Conservation (phyloP, 1,140 invertebrate genomes). For the Hetaerina americana region DNA sequence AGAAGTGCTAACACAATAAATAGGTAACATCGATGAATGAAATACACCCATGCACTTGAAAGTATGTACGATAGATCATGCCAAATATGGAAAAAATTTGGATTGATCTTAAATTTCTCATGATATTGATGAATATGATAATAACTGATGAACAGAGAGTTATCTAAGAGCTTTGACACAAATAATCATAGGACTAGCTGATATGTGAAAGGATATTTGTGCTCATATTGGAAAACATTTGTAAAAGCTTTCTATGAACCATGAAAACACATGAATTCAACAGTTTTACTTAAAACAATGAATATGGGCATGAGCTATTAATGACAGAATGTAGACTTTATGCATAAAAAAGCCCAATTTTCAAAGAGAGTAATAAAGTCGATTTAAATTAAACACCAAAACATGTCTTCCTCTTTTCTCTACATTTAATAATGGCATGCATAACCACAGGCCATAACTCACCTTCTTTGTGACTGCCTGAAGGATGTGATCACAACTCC, state of each 20-base stretch:
- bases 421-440: background rate
- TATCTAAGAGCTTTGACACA: background rate
- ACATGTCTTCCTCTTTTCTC: background rate
- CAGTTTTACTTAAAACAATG: background rate
- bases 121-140: background rate
- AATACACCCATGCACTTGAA: background rate
- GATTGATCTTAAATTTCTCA: background rate
- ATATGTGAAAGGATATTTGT: background rate
- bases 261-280: background rate
- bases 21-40: background rate
- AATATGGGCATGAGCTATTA: background rate
- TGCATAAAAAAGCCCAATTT: background rate
- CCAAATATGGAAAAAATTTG: background rate
- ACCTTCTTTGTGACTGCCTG: constrained; percentile 78
- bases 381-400: constrained; percentile 10
- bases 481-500: constrained; percentile 90
- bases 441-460: constrained; percentile 17
- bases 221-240: background rate
- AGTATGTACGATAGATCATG: background rate
- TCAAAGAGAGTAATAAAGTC: constrained; percentile 10
- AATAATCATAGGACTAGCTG: background rate
- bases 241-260: background rate
- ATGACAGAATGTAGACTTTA: background rate
- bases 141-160: background rate
- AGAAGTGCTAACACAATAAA: background rate